Evolutionary conservation across 2,888 invertebrate species (phyloP).

Genomic region (Aphidius colemani): DNA sequence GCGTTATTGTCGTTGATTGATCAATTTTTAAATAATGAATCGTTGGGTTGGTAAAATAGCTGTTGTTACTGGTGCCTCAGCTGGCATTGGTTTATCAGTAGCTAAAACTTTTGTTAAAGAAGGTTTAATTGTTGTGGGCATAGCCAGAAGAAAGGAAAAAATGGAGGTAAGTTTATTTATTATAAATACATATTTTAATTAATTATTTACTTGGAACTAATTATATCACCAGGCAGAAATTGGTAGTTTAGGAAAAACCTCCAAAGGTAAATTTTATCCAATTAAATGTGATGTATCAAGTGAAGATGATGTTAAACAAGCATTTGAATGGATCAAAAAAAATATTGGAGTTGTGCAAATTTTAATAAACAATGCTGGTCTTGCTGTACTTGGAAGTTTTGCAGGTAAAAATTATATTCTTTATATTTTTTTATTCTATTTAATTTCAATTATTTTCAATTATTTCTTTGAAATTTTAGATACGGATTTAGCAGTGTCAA

Average conservation of each 20-base stretch:
- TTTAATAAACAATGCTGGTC: slow-evolving; percentile 57
- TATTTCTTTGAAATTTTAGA: background rate
- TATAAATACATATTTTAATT: too few relatives aligned
- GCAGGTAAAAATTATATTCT: slow-evolving; percentile 1
- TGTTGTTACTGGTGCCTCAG: slow-evolving; percentile 69
- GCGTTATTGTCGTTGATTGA: too few relatives aligned
- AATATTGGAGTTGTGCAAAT: slow-evolving; percentile 53
- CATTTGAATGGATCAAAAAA: slow-evolving; percentile 50
- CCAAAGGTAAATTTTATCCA: slow-evolving; percentile 49
- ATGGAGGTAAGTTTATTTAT: slow-evolving; percentile 50
- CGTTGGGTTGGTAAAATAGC: slow-evolving; percentile 68
- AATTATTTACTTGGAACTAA: too few relatives aligned
- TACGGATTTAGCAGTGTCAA: background rate
- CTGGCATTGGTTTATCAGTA: slow-evolving; percentile 66
- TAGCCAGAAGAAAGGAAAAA: slow-evolving; percentile 62
- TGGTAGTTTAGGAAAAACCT: background rate
- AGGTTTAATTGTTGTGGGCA: slow-evolving; percentile 64
- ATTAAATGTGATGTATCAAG: slow-evolving; percentile 52
- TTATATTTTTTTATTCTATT: background rate
- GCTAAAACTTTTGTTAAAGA: slow-evolving; percentile 59
- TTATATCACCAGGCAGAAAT: too few relatives aligned
- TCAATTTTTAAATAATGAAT: slow-evolving; percentile 56
- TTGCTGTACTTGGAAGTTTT: slow-evolving; percentile 23
- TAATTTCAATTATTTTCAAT: background rate
- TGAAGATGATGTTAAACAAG: slow-evolving; percentile 48